Percentiles rank a stretch among this genome's conserved stretches.
Conservation (phyloP, 2,797 vertebrate genomes). For the Glyptemys insculpta region DNA sequence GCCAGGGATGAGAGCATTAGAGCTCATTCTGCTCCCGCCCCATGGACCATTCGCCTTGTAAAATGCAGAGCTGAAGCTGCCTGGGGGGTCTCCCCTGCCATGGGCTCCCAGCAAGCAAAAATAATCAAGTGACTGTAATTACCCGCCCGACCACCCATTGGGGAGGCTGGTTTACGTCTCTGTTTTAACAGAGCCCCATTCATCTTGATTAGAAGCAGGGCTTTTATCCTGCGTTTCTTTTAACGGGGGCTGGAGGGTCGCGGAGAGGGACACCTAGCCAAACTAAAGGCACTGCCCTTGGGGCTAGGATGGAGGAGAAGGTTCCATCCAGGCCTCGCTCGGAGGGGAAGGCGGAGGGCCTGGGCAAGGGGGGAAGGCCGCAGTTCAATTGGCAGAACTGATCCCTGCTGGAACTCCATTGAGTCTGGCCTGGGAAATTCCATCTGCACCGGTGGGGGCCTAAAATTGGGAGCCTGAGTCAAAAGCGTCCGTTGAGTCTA, state of each 20-base stretch:
- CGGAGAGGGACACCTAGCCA: neutral
- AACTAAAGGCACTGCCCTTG: neutral
- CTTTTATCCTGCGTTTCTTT: neutral
- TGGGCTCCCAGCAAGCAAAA: neutral
- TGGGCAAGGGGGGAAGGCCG: accelerated
- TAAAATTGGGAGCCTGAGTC: neutral
- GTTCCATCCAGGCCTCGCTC: neutral
- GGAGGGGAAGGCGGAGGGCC: accelerated
- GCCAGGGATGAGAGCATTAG: neutral
- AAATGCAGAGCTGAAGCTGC: neutral
- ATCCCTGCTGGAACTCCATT: neutral
- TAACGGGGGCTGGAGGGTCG: neutral
- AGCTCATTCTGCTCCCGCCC: neutral
- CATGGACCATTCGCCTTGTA: neutral
- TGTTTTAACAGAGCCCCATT: neutral
- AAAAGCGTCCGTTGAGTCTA: neutral
- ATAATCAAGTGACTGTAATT: neutral
- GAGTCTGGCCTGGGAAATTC: neutral
- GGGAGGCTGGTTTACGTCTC: neutral
- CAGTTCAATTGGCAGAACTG: accelerated
- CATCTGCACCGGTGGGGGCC: neutral
- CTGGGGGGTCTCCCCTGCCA: neutral
- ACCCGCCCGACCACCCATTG: neutral
- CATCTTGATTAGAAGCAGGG: neutral
- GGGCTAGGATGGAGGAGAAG: neutral